Evolutionary conservation across 2,888 invertebrate species (phyloP), one percentile per base, ranked within the genome.

Genomic region (Antheraea assamensis): DNA sequence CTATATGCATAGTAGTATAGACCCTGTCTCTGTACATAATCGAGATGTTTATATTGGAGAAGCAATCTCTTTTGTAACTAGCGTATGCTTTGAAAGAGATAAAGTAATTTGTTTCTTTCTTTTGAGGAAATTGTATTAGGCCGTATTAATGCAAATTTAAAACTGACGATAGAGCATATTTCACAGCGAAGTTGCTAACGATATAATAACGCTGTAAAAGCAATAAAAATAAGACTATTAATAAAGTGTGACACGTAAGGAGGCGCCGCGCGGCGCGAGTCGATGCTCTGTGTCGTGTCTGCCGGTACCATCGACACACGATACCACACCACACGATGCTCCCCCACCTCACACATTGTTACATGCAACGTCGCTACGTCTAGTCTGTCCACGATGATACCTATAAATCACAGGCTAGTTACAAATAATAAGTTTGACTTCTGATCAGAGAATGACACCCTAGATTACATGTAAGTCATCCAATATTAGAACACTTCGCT

Each of bases 261-360:
- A 68, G 68, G 21, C 35, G 31, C n/a, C 24, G 24, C 49, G 47
- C 64, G 30, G 27, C 30, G 24, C 27, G 66, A 27, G 42, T 70
- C 30, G 72, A 61, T 42, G 73, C 74, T 74, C 73, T 71, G 75
- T 75, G 72, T 76, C 75, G 76, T 76, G 76, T 74, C 76, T 58
- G 74, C 17, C 68, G 74, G 76, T 76, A 70, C 75, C 75, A 74
- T 70, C 70, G 75, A n/a, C 17, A 31, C 30, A 66, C 30, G 13
- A 24, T 73, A n/a, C 72, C 27, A 72, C 68, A 72, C 74, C 66
- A 72, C 61, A 72, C 24, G 27, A 64, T 30, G 13, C 61, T 17
- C 15, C 61, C 27, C 61, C 61, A 30, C 61, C 61, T 64, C 61
- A 61, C 71, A 55, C 71, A 68, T 71, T 64, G 68, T 21, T 35